These are phyloP conservation scores for Monopis laevigella DNA, from an alignment of 2,888 invertebrate species.

Conservation along the genomic window DNA sequence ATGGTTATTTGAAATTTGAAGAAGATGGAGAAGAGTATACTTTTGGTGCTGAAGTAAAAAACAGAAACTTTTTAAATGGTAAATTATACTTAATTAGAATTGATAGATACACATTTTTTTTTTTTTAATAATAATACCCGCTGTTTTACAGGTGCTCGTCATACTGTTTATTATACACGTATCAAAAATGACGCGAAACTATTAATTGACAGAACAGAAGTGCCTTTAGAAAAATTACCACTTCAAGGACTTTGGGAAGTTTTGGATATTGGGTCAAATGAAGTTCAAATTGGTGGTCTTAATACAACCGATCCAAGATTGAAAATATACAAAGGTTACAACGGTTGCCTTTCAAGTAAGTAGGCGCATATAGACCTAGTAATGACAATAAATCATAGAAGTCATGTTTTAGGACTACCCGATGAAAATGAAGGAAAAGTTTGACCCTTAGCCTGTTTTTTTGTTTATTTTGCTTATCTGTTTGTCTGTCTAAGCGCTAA, in stretches of 20 bases:
- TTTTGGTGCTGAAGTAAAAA: constrained; percentile 78
- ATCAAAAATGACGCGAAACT: constrained; percentile 76
- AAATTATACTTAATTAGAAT: background rate
- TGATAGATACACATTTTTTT: background rate
- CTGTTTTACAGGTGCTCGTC: constrained; percentile 71
- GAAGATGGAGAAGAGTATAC: constrained; percentile 83
- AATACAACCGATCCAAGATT: constrained; percentile 86
- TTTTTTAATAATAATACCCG: background rate
- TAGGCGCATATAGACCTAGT: no score
- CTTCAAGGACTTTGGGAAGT: constrained; percentile 75
- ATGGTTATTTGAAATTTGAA: constrained; percentile 85
- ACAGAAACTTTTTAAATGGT: constrained; percentile 86
- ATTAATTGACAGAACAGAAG: constrained; percentile 79
- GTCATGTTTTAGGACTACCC: no score
- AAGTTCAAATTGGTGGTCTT: constrained; percentile 87
- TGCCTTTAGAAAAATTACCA: constrained; percentile 74
- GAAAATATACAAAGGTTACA: constrained; percentile 85
- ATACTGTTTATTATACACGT: constrained; percentile 76
- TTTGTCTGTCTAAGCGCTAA: no score
- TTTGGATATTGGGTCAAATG: constrained; percentile 76
- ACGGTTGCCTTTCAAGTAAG: constrained; percentile 90
- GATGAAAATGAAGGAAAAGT: no score
- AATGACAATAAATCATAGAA: no score
- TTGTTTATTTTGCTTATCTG: no score
- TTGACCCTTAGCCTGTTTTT: no score